Evolutionary conservation across 2,113 vertebrate genomes (phyloP).

Genomic region (Chrysemys picta): DNA sequence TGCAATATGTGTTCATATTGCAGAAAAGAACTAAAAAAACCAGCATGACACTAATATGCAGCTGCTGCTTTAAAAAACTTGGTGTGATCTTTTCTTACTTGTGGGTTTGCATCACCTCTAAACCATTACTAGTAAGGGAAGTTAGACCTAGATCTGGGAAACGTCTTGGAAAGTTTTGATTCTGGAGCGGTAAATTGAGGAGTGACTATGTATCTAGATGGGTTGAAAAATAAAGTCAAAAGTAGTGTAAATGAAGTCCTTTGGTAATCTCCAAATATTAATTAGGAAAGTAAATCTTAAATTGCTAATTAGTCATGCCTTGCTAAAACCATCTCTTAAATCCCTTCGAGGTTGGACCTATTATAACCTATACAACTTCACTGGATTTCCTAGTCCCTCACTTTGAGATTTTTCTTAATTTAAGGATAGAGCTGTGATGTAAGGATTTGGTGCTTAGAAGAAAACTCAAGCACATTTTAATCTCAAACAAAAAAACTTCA

Average conservation of each 20-base stretch:
- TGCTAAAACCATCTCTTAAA: background rate
- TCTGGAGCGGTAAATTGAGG: background rate
- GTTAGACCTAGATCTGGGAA: background rate
- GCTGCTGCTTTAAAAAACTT: constrained; percentile 63
- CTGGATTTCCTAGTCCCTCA: background rate
- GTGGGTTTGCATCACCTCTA: constrained; percentile 37
- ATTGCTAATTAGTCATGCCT: background rate
- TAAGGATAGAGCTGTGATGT: background rate
- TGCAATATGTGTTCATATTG: constrained; percentile 60
- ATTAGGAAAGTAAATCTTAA: background rate
- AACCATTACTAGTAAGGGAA: constrained; percentile 31
- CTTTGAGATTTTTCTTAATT: background rate
- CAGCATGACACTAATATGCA: constrained; percentile 63
- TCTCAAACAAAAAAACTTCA: background rate
- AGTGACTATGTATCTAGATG: background rate
- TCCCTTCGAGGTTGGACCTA: background rate
- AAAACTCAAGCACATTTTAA: background rate
- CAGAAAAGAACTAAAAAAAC: constrained; percentile 57
- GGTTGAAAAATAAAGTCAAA: background rate
- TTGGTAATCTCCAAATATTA: constrained; percentile 2
- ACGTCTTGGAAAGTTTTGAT: background rate
- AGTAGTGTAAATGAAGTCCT: background rate
- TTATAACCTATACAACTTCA: background rate
- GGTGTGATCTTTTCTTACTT: constrained; percentile 15
- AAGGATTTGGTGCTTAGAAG: background rate